Percentiles rank a stretch among this genome's conserved stretches.
Conservation (phyloP, 2,888 invertebrate species). For the Endomychus coccineus region DNA sequence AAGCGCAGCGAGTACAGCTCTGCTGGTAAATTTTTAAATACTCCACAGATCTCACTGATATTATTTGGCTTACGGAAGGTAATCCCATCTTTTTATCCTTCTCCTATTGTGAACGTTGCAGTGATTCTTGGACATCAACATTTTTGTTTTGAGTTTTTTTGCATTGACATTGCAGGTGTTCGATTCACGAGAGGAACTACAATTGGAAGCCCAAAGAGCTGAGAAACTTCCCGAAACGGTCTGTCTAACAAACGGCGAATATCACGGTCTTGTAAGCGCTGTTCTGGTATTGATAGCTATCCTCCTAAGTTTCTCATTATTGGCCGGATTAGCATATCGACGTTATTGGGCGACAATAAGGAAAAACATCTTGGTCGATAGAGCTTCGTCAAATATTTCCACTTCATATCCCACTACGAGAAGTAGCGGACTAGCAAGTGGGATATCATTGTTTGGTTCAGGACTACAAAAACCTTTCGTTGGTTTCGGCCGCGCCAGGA, state of each 20-base stretch:
- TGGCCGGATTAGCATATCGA: slow-evolving; percentile 68
- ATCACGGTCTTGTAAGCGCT: slow-evolving; percentile 75
- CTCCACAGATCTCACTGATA: too few species aligned
- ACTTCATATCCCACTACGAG: slow-evolving; percentile 43
- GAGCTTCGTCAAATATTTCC: slow-evolving; percentile 42
- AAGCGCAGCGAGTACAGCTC: too few species aligned
- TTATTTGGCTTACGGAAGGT: too few species aligned
- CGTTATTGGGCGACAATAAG: slow-evolving; percentile 71
- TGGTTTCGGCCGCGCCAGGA: slow-evolving; percentile 30
- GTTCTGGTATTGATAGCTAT: slow-evolving; percentile 68
- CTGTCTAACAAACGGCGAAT: slow-evolving; percentile 76
- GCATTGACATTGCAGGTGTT: slow-evolving; percentile 73
- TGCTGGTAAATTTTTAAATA: too few species aligned
- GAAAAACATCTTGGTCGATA: slow-evolving; percentile 56
- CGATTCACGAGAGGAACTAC: slow-evolving; percentile 66
- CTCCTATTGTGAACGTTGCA: too few species aligned
- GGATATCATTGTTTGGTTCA: slow-evolving; percentile 60
- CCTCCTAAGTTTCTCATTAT: slow-evolving; percentile 63
- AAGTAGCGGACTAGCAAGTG: slow-evolving; percentile 46
- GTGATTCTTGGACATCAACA: too few species aligned
- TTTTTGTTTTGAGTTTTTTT: too few species aligned
- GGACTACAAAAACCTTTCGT: slow-evolving; percentile 57
- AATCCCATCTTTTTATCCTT: too few species aligned
- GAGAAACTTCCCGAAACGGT: slow-evolving; percentile 62
- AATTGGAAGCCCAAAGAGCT: slow-evolving; percentile 60